phyloP scores from a whole-genome alignment of 2,888 invertebrate species.

The Eristalis tenax region DNA sequence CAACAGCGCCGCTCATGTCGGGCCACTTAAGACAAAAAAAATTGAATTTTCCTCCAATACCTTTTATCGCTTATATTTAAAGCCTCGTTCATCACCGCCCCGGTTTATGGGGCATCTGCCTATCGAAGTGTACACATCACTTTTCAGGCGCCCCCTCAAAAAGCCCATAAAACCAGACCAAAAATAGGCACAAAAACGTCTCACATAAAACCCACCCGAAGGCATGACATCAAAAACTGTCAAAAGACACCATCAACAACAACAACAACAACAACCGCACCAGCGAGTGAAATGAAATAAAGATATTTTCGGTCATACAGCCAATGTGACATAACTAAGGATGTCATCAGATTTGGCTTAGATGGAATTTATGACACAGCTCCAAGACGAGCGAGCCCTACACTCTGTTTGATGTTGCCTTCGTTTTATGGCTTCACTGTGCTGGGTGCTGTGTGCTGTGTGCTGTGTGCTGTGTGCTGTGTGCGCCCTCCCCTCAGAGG shows the following conservation, averaged over 20 bases:
- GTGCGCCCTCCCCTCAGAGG: neutral
- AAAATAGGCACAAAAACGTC: neutral
- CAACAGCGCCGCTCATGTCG: neutral
- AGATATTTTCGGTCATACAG: neutral
- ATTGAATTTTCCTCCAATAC: neutral
- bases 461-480: neutral
- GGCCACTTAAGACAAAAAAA: neutral
- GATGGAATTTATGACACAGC: conserved; percentile 28
- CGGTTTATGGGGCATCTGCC: neutral
- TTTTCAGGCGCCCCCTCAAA: neutral
- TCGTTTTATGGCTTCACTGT: neutral
- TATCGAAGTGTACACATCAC: neutral
- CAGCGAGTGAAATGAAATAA: neutral
- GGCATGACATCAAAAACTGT: conserved; percentile 26
- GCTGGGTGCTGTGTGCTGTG: no score
- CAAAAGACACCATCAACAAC: neutral
- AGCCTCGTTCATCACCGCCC: neutral
- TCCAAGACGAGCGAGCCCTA: neutral
- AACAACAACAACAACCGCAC: neutral
- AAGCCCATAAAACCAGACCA: neutral
- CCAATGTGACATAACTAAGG: neutral
- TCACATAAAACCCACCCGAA: conserved; percentile 5
- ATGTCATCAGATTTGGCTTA: conserved; percentile 40
- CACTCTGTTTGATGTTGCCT: conserved; percentile 8
- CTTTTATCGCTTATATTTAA: neutral